Conservation (phyloP, 1,140 invertebrate genomes). For the Pogonomyrmex barbatus region DNA sequence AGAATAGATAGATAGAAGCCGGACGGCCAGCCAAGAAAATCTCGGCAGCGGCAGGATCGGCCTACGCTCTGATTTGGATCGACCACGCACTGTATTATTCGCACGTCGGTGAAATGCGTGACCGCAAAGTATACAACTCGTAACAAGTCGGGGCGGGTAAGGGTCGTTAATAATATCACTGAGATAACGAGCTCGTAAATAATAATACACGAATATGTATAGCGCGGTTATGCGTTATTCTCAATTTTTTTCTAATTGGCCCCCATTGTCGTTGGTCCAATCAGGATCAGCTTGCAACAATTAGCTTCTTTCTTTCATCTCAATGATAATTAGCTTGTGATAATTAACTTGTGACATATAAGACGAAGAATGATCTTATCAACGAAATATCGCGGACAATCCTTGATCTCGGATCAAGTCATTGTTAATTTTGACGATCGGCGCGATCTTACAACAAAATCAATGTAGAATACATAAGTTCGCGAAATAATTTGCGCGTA, state of each 20-base stretch:
- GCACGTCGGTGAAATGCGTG: constrained; percentile 35
- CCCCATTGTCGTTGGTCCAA: constrained; percentile 35
- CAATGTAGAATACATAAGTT: constrained; percentile 54
- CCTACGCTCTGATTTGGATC: constrained; percentile 38
- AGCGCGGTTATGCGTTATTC: constrained; percentile 33
- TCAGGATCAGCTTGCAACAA: constrained; percentile 38
- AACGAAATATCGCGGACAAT: constrained; percentile 9
- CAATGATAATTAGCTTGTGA: constrained; percentile 36
- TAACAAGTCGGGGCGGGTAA: constrained; percentile 40
- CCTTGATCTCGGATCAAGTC: neutral
- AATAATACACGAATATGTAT: constrained; percentile 48
- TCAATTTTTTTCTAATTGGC: constrained; percentile 58
- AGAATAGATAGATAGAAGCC: constrained; percentile 13
- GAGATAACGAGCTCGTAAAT: constrained; percentile 63
- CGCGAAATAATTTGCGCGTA: constrained; percentile 46
- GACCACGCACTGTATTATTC: constrained; percentile 19
- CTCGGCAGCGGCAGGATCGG: neutral
- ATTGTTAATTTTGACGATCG: constrained; percentile 17
- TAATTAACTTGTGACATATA: constrained; percentile 31
- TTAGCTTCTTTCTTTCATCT: constrained; percentile 50
- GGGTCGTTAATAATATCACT: constrained; percentile 61
- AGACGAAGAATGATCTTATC: constrained; percentile 42
- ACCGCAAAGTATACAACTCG: constrained; percentile 54
- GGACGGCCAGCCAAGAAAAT: neutral
- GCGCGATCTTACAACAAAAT: neutral